Conservation (phyloP, 2,113 vertebrate species). For the Varanus komodoensis region DNA sequence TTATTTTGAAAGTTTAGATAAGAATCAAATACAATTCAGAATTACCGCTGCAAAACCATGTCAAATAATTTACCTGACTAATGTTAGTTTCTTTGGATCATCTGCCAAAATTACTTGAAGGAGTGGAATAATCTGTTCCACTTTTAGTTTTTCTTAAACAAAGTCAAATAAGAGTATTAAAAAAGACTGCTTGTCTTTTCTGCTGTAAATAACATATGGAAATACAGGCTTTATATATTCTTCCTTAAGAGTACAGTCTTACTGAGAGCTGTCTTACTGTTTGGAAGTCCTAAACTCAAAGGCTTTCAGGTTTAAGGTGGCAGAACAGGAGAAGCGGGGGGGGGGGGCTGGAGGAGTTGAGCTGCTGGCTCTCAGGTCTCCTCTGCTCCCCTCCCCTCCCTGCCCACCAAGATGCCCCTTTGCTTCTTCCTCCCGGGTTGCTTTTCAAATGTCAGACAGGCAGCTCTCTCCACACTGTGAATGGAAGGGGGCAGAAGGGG, state of each 20-base stretch:
- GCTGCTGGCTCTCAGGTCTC: too few species aligned
- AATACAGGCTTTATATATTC: neutral
- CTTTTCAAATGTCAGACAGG: too few species aligned
- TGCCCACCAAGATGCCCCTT: too few species aligned
- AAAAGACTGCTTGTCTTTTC: neutral
- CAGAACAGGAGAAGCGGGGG: too few species aligned
- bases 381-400: too few species aligned
- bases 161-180: neutral
- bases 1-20: neutral
- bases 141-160: neutral
- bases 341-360: too few species aligned
- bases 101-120: neutral
- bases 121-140: neutral
- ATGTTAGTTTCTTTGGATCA: neutral
- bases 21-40: neutral
- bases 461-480: too few species aligned
- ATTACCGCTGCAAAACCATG: constrained; percentile 32
- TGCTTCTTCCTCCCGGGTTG: too few species aligned
- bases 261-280: too few species aligned
- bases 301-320: too few species aligned
- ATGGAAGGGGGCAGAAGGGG: too few species aligned
- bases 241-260: neutral
- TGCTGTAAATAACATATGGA: neutral
- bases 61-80: neutral
- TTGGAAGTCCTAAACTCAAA: too few species aligned